These are phyloP conservation scores for Pantherophis alleghaniensis DNA, from an alignment of 2,797 vertebrate genomes.

Conservation along the genomic window DNA sequence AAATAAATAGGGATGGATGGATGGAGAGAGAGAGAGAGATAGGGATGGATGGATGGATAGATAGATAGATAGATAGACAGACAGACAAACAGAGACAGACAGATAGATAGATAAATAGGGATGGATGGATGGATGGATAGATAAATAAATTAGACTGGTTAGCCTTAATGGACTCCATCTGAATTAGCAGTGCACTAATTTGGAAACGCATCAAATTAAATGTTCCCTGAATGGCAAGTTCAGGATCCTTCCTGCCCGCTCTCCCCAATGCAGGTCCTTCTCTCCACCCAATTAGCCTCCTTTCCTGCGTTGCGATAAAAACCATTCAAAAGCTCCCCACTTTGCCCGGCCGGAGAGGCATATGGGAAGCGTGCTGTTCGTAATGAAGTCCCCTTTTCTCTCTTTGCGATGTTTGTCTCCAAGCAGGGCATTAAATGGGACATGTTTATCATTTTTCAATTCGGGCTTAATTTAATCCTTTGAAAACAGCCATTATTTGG, in stretches of 20 bases:
- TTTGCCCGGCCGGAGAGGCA: constrained; percentile 75
- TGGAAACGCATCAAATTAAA: constrained; percentile 88
- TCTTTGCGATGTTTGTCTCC: constrained; percentile 75
- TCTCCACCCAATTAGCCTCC: constrained; percentile 77
- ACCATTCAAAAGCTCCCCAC: constrained; percentile 83
- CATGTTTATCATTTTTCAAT: constrained; percentile 75
- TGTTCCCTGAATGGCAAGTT: constrained; percentile 85
- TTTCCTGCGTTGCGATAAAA: constrained; percentile 76
- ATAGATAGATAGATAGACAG: too few relatives aligned
- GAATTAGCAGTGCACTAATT: constrained; percentile 83
- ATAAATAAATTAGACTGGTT: constrained; percentile 66
- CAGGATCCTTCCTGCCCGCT: constrained; percentile 63
- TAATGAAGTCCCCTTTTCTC: constrained; percentile 79
- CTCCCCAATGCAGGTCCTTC: constrained; percentile 81
- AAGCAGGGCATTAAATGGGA: constrained; percentile 75
- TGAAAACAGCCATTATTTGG: constrained; percentile 73
- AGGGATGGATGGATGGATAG: rapidly evolving
- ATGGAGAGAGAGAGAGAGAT: too few relatives aligned
- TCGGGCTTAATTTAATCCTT: constrained; percentile 79
- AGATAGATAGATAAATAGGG: background rate
- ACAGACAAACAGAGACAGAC: rapidly evolving
- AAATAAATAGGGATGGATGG: too few relatives aligned
- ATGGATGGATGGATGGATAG: background rate
- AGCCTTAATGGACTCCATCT: constrained; percentile 80
- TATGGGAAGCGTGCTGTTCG: constrained; percentile 82